A percentile compares a stretch with the other conserved stretches of the same genome.
Conservation (phyloP, 2,888 invertebrate species). For the Lasioglossum lativentre region DNA sequence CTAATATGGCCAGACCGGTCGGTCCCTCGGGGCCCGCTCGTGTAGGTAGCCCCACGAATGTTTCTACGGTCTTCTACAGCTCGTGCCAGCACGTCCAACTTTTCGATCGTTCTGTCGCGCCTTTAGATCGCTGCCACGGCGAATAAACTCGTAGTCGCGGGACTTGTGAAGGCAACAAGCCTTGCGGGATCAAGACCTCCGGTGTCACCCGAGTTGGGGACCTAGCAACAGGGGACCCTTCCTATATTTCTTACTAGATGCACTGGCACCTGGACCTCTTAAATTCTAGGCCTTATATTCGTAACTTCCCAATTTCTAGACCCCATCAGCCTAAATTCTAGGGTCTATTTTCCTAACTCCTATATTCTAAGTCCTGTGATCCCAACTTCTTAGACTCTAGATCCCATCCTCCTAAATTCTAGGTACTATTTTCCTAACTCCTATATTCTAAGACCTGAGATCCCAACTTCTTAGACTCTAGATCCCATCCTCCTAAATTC, state of each 20-base stretch:
- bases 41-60: slow-evolving; percentile 54
- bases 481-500: too few species aligned
- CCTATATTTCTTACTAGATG: background rate
- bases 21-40: slow-evolving; percentile 59
- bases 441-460: too few species aligned
- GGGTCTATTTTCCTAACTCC: too few species aligned
- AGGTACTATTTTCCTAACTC: too few species aligned
- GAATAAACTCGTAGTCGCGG: background rate
- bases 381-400: background rate
- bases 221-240: background rate
- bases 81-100: slow-evolving; percentile 22
- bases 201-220: background rate
- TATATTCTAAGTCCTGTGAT: too few species aligned
- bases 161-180: background rate
- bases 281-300: too few species aligned
- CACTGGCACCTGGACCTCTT: background rate
- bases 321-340: too few species aligned
- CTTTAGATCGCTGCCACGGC: background rate
- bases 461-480: too few species aligned
- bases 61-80: slow-evolving; percentile 34
- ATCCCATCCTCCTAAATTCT: too few species aligned
- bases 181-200: background rate
- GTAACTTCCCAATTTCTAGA: too few species aligned
- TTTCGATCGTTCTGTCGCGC: slow-evolving; percentile 2
- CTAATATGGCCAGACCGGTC: slow-evolving; percentile 78